These are phyloP conservation scores for Daubentonia madagascariensis DNA, from an alignment of 2,113 vertebrate species.

Conservation along the genomic window DNA sequence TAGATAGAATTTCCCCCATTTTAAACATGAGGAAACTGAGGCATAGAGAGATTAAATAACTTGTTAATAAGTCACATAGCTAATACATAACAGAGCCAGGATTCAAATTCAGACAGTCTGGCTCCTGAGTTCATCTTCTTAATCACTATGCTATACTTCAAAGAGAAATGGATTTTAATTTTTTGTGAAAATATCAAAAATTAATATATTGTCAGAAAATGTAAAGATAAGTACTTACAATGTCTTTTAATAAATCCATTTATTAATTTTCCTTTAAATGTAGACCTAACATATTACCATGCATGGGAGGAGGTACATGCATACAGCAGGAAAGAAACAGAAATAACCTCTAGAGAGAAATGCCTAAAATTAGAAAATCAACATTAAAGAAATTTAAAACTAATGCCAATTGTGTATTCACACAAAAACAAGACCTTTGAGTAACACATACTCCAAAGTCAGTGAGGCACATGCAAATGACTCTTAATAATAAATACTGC, in stretches of 20 bases:
- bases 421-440: background rate
- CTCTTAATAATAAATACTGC: background rate
- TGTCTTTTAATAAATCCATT: background rate
- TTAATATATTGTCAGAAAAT: background rate
- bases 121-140: background rate
- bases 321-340: background rate
- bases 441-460: background rate
- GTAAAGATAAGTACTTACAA: background rate
- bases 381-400: background rate
- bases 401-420: background rate
- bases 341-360: background rate
- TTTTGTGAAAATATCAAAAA: constrained; percentile 34
- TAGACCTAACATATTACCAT: background rate
- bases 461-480: background rate
- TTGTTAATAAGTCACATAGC: background rate
- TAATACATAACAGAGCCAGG: background rate
- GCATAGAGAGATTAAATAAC: background rate
- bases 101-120: constrained; percentile 20
- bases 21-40: background rate
- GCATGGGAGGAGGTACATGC: background rate
- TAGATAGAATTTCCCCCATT: background rate
- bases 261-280: background rate
- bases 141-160: background rate
- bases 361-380: background rate
- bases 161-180: background rate